These are phyloP conservation scores for Pelvicachromis taeniatus DNA, from an alignment of 2,113 vertebrate genomes.

Conservation along the genomic window DNA sequence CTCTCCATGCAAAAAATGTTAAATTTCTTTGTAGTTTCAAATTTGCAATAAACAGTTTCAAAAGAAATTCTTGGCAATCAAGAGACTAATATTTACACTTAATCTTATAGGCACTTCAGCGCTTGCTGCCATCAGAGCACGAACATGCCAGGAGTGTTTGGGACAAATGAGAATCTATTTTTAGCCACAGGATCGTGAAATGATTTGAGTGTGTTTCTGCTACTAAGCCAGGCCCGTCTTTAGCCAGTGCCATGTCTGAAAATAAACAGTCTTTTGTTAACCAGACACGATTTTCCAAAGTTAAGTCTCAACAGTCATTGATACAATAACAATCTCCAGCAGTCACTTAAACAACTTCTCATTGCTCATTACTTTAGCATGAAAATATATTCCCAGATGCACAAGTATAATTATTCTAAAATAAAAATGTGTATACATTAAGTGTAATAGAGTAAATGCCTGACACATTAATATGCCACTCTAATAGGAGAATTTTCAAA, in stretches of 20 bases:
- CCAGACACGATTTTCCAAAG: slow-evolving; percentile 56
- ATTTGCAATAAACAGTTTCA: slow-evolving; percentile 1
- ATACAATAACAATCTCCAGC: slow-evolving; percentile 67
- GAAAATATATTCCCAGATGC: slow-evolving; percentile 38
- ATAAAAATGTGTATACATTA: neutral
- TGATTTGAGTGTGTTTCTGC: slow-evolving; percentile 59
- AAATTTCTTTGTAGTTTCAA: neutral
- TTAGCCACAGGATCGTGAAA: slow-evolving; percentile 49
- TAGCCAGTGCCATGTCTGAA: slow-evolving; percentile 47
- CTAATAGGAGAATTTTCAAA: neutral
- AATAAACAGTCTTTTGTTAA: slow-evolving; percentile 67
- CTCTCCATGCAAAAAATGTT: neutral
- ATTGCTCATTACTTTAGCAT: slow-evolving; percentile 18
- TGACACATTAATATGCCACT: neutral
- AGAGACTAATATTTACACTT: slow-evolving; percentile 42
- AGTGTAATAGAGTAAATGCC: neutral
- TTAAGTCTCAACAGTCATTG: slow-evolving; percentile 57
- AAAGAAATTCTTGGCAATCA: neutral
- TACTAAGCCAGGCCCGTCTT: slow-evolving; percentile 42
- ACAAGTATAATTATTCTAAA: neutral
- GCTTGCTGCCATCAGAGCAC: slow-evolving; percentile 35
- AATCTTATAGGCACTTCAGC: slow-evolving; percentile 9
- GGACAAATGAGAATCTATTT: slow-evolving; percentile 65
- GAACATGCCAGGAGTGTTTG: slow-evolving; percentile 32
- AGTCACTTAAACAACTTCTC: slow-evolving; percentile 55